Base-by-base conservation (phyloP, 2,888 invertebrate species). In the Perithous albicinctus region DNA sequence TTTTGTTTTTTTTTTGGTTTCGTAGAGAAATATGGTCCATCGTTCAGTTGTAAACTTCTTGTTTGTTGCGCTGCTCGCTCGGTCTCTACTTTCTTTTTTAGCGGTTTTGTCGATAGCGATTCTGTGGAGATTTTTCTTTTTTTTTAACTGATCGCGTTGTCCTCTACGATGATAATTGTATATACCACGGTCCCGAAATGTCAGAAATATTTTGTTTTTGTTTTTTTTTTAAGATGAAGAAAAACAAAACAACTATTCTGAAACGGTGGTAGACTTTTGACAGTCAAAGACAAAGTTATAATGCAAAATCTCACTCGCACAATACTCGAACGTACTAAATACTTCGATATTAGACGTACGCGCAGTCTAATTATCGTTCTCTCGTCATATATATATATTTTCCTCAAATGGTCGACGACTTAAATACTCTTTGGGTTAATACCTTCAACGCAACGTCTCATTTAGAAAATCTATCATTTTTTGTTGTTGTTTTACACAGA, bases 21-120 rank as follows among this genome's bases (percentile, higher is more conserved):
- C 59, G 70, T 82, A 82, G 78, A 82, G 82, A 82, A 82, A 82
- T 79, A 76, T 82, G 90, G 90, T 90, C 90, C 90, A 88, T 90
- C 86, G 88, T 89, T 89, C 82, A 86, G 79, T 87, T 88, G 84
- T 87, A 86, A 87, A 82, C 69, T 67, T 83, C 77, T 59, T 72
- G 61, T 79, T 78, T 69, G 67, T 84, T 78, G 69, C 75, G 66
- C 75, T 41, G 66, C 38, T 54, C 41, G 41, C 67, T 74, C 48
- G 32, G 43, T 43, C 46, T 38, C 43, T 76, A 69, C 64, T 78
- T 74, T 78, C 59, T 59, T 82, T 38, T 59, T 32, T n/a, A n/a
- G n/a, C n/a, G n/a, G n/a, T n/a, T n/a, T n/a, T n/a, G n/a, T n/a
- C n/a, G n/a, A n/a, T n/a, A 59, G 56, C 41, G 48, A 54, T 69